Base-by-base conservation (phyloP, 2,888 invertebrate species). In the Clitarchus hookeri region DNA sequence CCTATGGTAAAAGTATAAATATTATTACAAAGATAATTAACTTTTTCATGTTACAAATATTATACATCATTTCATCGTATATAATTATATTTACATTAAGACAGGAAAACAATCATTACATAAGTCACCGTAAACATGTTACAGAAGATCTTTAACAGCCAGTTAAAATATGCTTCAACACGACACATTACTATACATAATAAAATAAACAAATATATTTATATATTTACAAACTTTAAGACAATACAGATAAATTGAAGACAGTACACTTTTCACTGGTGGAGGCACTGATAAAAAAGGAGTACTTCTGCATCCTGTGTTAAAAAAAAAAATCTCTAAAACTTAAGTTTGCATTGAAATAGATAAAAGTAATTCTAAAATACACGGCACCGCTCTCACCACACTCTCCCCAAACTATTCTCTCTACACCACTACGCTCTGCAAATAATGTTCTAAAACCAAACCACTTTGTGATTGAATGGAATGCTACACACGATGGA, bases 1-100 rank as follows among this genome's bases (percentile, higher is more conserved):
- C 84, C 85, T 85, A 86, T 44, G 85, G 87, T 88, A 87, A 88
- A 88, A 87, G 88, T 88, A 88, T 88, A 88, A 88, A 87, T 87
- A 88, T 88, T 88, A 88, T 87, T 88, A 88, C 88, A 88, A 88
- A 88, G 87, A 88, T 87, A 88, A 86, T 87, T 87, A 85, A 87
- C 86, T 85, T 87, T 86, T 86, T 87, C 87, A 85, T 88, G 87
- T 87, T 88, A 88, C 87, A 87, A 88, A 88, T 86, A 87, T 87
- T 87, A 88, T 88, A 88, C 87, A 88, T 85, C 84, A 82, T 82
- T 84, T 84, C 77, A 79, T 65, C 77, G 84, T 86, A 85, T 84
- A 84, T 87, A 87, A 87, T 86, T 88, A 87, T 87, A 86, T 87
- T 83, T 82, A 87, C 86, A 87, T 79, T 83, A 85, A 87, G 86